Evolutionary conservation across 2,888 invertebrate genomes (phyloP).

Genomic region (Eupithecia tripunctaria): DNA sequence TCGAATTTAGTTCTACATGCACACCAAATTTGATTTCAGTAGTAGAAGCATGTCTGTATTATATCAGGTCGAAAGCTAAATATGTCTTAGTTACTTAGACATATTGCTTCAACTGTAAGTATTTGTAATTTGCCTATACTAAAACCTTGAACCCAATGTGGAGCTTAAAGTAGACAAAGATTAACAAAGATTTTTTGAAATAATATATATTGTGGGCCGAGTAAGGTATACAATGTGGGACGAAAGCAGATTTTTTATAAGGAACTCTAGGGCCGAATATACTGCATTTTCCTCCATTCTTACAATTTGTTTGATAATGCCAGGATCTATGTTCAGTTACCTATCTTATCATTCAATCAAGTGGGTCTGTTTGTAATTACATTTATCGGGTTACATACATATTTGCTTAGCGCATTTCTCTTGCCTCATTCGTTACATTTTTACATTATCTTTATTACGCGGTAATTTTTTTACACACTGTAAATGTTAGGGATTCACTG

Average conservation of each 20-base stretch:
- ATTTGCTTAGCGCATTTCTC: constrained; percentile 49
- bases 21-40: neutral
- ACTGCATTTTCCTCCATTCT: neutral
- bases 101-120: too few species aligned
- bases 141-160: too few species aligned
- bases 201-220: too few species aligned
- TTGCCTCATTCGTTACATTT: constrained; percentile 43
- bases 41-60: too few species aligned
- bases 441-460: constrained; percentile 24
- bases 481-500: neutral
- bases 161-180: too few species aligned
- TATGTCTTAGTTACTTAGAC: too few species aligned
- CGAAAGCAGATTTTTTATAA: too few species aligned
- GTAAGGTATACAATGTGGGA: too few species aligned
- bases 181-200: too few species aligned
- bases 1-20: neutral
- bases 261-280: too few species aligned
- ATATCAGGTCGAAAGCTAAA: too few species aligned
- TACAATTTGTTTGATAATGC: neutral
- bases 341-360: constrained; percentile 56
- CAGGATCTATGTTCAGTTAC: constrained; percentile 7
- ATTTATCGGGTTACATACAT: constrained; percentile 49
- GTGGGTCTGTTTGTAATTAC: constrained; percentile 50
- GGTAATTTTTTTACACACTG: constrained; percentile 3
- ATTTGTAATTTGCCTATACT: too few species aligned